These are phyloP conservation scores for Capitulum mitella DNA, from an alignment of 2,888 invertebrate species.

Conservation along the genomic window DNA sequence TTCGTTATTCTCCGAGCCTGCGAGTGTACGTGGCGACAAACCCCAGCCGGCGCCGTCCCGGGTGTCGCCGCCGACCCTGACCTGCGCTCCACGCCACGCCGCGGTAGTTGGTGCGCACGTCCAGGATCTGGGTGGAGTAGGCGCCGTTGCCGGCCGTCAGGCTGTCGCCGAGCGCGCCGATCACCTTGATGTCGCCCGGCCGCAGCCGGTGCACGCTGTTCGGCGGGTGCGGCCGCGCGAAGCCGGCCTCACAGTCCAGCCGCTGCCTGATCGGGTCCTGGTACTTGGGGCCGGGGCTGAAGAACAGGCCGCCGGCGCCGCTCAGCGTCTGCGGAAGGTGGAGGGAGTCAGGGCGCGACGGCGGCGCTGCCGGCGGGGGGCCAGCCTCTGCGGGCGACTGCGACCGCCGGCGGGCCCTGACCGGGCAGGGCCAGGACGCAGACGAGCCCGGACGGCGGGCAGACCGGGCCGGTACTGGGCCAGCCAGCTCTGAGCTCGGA, in stretches of 20 bases:
- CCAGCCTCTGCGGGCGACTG: too few species aligned
- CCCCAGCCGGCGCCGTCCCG: not conserved
- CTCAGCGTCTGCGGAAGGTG: not conserved
- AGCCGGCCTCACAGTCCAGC: conserved; percentile 1
- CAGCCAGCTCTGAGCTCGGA: too few species aligned
- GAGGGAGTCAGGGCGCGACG: too few species aligned
- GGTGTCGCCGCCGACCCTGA: conserved; percentile 28
- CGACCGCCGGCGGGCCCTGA: too few species aligned
- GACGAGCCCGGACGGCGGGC: too few species aligned
- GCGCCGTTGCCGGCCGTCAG: conserved; percentile 54
- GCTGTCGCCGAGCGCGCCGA: conserved; percentile 56
- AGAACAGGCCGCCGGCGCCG: not conserved
- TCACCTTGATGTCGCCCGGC: conserved; percentile 56
- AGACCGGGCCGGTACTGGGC: too few species aligned
- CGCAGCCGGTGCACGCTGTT: conserved; percentile 52
- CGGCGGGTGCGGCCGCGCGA: conserved; percentile 41
- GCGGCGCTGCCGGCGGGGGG: too few species aligned
- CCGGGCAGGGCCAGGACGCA: too few species aligned
- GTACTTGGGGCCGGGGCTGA: conserved; percentile 19
- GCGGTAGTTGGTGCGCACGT: conserved; percentile 48
- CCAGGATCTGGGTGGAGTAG: conserved; percentile 46
- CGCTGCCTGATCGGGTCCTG: conserved; percentile 9
- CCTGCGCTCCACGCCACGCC: conserved; percentile 50
- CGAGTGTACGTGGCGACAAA: too few species aligned
- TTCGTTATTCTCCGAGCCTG: too few species aligned